Percentiles rank a stretch among this genome's conserved stretches.
Evolutionary conservation across 2,113 vertebrate genomes (phyloP).

Genomic region (Tiliqua scincoides): DNA sequence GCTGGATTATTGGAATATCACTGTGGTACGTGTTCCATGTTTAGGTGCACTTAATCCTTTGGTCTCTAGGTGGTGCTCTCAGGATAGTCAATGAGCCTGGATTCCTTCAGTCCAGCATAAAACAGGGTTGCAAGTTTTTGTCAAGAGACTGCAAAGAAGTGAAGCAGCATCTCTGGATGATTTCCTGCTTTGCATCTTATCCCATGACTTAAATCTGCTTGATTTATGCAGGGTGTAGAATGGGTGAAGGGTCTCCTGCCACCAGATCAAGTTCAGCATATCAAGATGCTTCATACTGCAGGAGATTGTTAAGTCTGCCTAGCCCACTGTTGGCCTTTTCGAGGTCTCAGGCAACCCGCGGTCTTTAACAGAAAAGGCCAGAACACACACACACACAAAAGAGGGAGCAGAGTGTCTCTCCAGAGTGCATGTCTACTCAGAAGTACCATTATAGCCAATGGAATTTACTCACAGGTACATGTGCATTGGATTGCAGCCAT

Average conservation of each 20-base stretch:
- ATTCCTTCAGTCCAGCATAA: accelerated
- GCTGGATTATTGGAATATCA: neutral
- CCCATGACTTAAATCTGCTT: neutral
- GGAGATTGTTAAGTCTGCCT: too few species aligned
- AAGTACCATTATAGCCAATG: too few species aligned
- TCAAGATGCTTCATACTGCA: neutral
- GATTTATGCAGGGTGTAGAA: neutral
- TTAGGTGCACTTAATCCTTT: conserved; percentile 30
- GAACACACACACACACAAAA: too few species aligned
- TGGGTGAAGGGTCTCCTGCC: neutral
- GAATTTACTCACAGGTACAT: too few species aligned
- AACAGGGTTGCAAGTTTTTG: neutral
- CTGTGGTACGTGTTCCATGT: neutral
- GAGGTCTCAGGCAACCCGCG: neutral
- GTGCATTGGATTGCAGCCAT: too few species aligned
- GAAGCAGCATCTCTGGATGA: neutral
- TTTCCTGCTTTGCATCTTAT: neutral
- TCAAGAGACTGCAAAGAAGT: neutral
- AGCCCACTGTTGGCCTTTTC: too few species aligned
- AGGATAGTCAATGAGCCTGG: conserved; percentile 1
- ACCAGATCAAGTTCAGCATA: neutral
- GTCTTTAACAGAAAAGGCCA: neutral
- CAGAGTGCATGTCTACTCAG: too few species aligned
- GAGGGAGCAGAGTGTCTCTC: too few species aligned
- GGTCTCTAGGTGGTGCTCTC: conserved; percentile 70